phyloP scores from a whole-genome alignment of 2,797 vertebrate genomes.

The Schizopygopsis pylzovi region DNA sequence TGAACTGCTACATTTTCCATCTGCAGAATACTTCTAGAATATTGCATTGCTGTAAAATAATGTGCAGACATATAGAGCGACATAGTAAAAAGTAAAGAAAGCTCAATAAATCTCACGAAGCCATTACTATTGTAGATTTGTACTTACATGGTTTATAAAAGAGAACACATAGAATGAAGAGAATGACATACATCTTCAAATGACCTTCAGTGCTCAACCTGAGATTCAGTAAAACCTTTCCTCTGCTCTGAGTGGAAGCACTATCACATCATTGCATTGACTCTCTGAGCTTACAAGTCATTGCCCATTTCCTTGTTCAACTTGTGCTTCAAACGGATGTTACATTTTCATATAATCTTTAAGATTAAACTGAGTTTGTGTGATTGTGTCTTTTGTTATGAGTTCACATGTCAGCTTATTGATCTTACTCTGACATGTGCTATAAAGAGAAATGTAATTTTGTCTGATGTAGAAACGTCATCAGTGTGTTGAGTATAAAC shows the following conservation, averaged over 20 bases:
- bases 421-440: background rate
- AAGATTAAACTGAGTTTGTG: background rate
- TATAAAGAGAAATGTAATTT: background rate
- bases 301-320: conserved; percentile 7
- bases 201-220: background rate
- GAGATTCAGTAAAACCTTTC: background rate
- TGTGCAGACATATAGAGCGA: background rate
- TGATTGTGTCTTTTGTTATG: background rate
- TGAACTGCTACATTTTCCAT: background rate
- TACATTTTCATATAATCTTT: background rate
- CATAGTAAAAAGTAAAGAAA: background rate
- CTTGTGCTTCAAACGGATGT: background rate
- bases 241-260: background rate
- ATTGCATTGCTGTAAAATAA: conserved; percentile 25
- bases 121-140: background rate
- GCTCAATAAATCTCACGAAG: background rate
- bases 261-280: background rate
- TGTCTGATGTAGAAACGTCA: background rate
- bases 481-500: background rate
- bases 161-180: background rate
- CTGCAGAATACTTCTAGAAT: conserved; percentile 18
- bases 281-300: conserved; percentile 8
- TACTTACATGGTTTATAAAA: conserved; percentile 39
- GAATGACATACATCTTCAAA: background rate
- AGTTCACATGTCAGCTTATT: background rate